Percentiles rank a stretch among this genome's conserved stretches.
These are phyloP conservation scores for Cephalotes varians DNA, from an alignment of 2,888 invertebrate genomes.

Conservation along the genomic window DNA sequence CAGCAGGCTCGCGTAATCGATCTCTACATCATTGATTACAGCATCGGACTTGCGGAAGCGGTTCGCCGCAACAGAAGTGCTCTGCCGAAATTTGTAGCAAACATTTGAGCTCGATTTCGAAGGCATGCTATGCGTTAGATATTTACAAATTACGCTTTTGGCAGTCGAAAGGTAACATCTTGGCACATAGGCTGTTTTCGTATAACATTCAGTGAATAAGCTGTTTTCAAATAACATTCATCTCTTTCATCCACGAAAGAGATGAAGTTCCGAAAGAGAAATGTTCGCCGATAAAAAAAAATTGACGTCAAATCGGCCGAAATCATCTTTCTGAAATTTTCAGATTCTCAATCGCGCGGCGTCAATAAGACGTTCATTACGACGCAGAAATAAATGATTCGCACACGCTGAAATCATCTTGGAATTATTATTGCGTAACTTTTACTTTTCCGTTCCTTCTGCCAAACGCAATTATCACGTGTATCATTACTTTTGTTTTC, in stretches of 20 bases:
- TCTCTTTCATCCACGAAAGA: not conserved
- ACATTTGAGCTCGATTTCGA: not conserved
- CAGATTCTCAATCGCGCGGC: not conserved
- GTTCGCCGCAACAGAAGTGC: constrained; percentile 40
- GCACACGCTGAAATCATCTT: not conserved
- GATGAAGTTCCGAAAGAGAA: not conserved
- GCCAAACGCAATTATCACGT: constrained; percentile 3
- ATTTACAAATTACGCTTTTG: constrained; percentile 17
- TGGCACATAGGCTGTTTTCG: constrained; percentile 13
- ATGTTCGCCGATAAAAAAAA: not conserved
- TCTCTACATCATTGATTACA: constrained; percentile 58
- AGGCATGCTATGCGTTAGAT: not conserved
- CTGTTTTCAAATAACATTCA: not conserved
- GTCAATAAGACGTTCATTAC: not conserved
- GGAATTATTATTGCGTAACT: constrained; percentile 10
- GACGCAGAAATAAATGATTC: not conserved
- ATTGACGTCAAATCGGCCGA: not conserved
- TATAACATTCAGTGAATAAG: not conserved
- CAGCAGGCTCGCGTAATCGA: constrained; percentile 62
- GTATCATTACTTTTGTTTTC: not conserved
- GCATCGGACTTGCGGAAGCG: constrained; percentile 57
- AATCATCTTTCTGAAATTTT: not conserved
- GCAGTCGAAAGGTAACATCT: constrained; percentile 3
- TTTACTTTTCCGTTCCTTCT: not conserved
- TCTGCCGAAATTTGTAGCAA: constrained; percentile 11